Evolutionary conservation across 1,140 invertebrate genomes (phyloP), one percentile per base, ranked within the genome.

Genomic region (Pogonognathellus flavescens): DNA sequence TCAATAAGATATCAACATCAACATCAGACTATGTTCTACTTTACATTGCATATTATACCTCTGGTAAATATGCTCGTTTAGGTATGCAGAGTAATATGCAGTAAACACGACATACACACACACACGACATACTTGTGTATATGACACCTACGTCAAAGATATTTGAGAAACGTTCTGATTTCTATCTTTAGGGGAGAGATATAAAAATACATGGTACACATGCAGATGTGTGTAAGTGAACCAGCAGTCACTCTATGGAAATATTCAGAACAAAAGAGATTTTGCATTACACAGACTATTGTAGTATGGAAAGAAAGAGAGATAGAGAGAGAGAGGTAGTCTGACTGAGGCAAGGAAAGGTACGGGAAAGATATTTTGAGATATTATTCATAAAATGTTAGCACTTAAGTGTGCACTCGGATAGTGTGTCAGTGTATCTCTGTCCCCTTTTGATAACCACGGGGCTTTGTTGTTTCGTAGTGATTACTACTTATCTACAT

Each of bases 151-250:
- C 59, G 22, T 60, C 31, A 66, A 5, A 66, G 62, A 57, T 31
- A 55, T 81, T 55, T 81, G 53, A 81, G 80, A 76, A 76, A 76
- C 49, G 70, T 16, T 50, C 70, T 53, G 80, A 81, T 55, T 55
- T 53, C 80, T 81, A 81, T 22, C 53, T 55, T 20, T 10, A 81
- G 22, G 31, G 50, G n/a, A 55, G 1, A 16, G 18, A 59, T 59
- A 59, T 59, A 59, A 59, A 59, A 59, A 14, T 59, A 9, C 18
- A 59, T 59, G 18, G 18, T 59, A 18, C 13, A 18, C 18, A 18
- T 14, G 14, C 13, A 16, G 55, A 16, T 18, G 13, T 59, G 13
- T 14, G 13, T 59, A 16, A 16, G 18, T 2, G 14, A 16, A 41
- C 31, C 31, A 41, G 31, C 31, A 41, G 31, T 41, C 2, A 41